Conservation (phyloP, 2,113 vertebrate genomes). For the Fregata magnificens region DNA sequence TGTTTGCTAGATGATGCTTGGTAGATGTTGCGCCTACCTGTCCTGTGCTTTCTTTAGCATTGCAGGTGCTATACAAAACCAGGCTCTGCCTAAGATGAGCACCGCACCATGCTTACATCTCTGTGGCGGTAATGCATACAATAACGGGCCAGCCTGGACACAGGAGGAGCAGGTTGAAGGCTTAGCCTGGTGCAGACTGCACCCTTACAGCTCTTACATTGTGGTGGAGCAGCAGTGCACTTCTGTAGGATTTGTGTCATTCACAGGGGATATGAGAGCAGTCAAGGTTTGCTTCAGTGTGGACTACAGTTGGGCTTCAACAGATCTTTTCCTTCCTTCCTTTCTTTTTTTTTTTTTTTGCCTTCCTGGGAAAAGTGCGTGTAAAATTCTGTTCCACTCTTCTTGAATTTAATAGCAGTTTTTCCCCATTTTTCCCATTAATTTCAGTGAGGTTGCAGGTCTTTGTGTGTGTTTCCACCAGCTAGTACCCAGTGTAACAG, state of each 20-base stretch:
- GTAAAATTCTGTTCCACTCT: neutral
- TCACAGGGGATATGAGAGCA: neutral
- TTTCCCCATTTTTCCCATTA: neutral
- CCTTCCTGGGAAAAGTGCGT: neutral
- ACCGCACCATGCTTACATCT: accelerated
- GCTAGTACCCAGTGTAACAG: neutral
- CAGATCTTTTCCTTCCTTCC: neutral
- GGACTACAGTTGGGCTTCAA: neutral
- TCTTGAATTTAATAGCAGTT: neutral
- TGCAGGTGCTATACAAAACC: neutral
- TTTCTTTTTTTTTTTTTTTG: neutral
- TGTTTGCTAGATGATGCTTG: neutral
- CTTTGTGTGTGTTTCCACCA: neutral
- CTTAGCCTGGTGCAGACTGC: neutral
- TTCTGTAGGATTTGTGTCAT: neutral
- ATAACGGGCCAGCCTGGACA: neutral
- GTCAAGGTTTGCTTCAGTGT: neutral
- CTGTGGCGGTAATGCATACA: neutral
- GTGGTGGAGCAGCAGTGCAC: neutral
- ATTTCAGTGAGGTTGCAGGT: neutral
- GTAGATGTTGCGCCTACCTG: neutral
- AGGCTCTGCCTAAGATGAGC: neutral
- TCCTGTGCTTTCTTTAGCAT: neutral
- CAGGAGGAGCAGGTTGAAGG: neutral
- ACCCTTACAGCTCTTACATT: neutral